Evolutionary conservation across 2,797 vertebrate species (phyloP).

Genomic region (Siniperca undulata): DNA sequence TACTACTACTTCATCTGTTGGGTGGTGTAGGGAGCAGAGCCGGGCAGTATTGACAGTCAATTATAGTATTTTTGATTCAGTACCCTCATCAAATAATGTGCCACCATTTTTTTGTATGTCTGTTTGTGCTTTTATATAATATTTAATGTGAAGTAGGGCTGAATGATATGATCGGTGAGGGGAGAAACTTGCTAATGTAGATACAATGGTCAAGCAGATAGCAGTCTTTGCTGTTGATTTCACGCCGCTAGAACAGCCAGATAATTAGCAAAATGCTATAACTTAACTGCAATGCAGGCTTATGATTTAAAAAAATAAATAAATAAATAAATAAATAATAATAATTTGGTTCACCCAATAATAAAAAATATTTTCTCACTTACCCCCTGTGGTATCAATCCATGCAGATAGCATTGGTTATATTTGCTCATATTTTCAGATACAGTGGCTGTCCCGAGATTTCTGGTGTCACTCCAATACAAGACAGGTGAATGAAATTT

Average conservation of each 20-base stretch:
- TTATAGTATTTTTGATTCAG: neutral
- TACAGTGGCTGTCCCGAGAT: neutral
- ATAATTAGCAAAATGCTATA: neutral
- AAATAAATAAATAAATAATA: no score
- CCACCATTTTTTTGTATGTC: neutral
- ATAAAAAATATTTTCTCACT: neutral
- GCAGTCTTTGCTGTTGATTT: neutral
- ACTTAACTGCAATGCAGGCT: neutral
- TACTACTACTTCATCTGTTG: constrained; percentile 7
- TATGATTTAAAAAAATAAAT: no score
- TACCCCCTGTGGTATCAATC: neutral
- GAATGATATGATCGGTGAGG: neutral
- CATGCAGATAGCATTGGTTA: neutral
- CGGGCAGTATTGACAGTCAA: neutral
- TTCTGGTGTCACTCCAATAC: neutral
- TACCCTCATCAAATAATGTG: neutral
- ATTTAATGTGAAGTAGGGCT: no score
- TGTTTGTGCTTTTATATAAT: no score
- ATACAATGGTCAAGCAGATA: neutral
- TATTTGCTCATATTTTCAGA: neutral
- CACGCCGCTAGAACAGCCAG: neutral
- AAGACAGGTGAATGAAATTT: neutral
- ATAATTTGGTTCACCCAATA: neutral
- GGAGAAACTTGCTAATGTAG: neutral
- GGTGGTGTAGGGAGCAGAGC: neutral